Conservation (phyloP, 2,797 vertebrate genomes). For the Acanthurus leucopareius region DNA sequence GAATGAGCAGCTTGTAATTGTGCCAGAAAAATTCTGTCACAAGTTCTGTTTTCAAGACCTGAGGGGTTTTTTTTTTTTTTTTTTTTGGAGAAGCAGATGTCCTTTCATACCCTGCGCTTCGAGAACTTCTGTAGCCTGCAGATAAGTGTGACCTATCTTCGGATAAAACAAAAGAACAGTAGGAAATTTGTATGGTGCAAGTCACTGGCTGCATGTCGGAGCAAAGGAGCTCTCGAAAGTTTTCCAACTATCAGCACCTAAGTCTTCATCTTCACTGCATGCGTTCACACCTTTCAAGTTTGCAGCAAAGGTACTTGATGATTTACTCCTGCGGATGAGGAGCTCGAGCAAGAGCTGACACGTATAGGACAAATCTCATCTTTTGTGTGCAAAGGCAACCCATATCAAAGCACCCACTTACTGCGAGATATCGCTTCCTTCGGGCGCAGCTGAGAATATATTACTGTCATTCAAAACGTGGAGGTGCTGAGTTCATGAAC, state of each 20-base stretch:
- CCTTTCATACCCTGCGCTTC: slow-evolving; percentile 11
- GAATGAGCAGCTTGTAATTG: slow-evolving; percentile 47
- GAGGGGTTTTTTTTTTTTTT: slow-evolving; percentile 10
- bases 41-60: slow-evolving; percentile 39
- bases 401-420: slow-evolving; percentile 46
- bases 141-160: slow-evolving; percentile 33
- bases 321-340: slow-evolving; percentile 55
- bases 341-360: slow-evolving; percentile 71
- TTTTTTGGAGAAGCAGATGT: slow-evolving; percentile 36
- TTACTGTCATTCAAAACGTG: slow-evolving; percentile 49
- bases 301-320: slow-evolving; percentile 62
- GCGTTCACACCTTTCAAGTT: slow-evolving; percentile 50
- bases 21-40: slow-evolving; percentile 52
- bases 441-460: slow-evolving; percentile 32
- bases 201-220: slow-evolving; percentile 26
- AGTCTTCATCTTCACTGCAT: slow-evolving; percentile 34
- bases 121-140: slow-evolving; percentile 34
- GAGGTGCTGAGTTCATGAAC: slow-evolving; percentile 44
- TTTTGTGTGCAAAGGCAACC: slow-evolving; percentile 42
- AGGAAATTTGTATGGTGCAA: slow-evolving; percentile 48
- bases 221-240: slow-evolving; percentile 30
- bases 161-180: slow-evolving; percentile 28
- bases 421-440: slow-evolving; percentile 32
- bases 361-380: slow-evolving; percentile 43
- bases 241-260: slow-evolving; percentile 33